Evolutionary conservation across 2,797 vertebrate species (phyloP).

Genomic region (Microcaecilia unicolor): DNA sequence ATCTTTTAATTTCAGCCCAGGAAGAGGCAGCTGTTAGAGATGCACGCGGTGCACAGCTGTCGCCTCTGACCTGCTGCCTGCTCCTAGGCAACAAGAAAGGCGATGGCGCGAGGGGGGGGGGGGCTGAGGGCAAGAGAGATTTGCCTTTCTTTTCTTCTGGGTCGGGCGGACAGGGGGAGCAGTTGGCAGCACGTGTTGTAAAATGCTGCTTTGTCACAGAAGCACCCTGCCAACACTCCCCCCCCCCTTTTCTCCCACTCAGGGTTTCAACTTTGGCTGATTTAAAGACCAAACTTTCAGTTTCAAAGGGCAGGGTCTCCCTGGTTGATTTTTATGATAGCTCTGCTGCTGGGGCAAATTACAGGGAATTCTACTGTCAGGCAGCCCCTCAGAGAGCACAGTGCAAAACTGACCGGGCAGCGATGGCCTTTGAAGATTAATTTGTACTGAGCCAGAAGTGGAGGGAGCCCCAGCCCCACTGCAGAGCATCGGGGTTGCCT

Average conservation of each 20-base stretch:
- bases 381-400: too few relatives aligned
- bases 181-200: conserved; percentile 83
- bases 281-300: conserved; percentile 15
- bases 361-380: conserved; percentile 7
- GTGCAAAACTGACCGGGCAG: rapidly evolving
- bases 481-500: too few relatives aligned
- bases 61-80: conserved; percentile 51
- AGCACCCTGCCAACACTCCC: conserved; percentile 7
- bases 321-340: conserved; percentile 16
- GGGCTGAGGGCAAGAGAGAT: conserved; percentile 12
- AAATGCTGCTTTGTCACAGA: conserved; percentile 51
- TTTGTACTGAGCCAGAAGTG: too few relatives aligned
- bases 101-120: too few relatives aligned
- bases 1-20: conserved; percentile 72
- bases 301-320: conserved; percentile 31
- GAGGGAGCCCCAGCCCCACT: too few relatives aligned
- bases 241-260: rapidly evolving
- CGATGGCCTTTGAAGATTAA: background rate
- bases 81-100: conserved; percentile 46
- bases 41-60: conserved; percentile 81
- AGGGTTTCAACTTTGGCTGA: conserved; percentile 25
- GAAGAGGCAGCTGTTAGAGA: conserved; percentile 87
- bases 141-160: conserved; percentile 39
- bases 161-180: conserved; percentile 85
- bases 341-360: conserved; percentile 24